Conservation (phyloP, 2,113 vertebrate genomes). For the Gobiocypris rarus region DNA sequence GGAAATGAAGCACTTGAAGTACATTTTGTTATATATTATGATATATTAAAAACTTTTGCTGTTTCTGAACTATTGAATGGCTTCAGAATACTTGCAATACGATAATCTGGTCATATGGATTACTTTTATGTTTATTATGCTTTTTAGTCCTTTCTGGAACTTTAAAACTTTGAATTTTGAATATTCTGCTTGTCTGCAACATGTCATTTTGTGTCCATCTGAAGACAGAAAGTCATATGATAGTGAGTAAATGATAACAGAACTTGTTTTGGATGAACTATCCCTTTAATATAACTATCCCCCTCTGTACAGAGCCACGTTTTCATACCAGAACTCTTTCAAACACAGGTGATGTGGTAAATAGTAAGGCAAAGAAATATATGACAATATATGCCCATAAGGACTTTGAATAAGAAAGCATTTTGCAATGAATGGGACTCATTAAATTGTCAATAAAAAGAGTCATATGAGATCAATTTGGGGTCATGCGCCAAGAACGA, state of each 20-base stretch:
- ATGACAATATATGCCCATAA: too few species aligned
- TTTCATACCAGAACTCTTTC: too few species aligned
- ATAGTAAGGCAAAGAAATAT: too few species aligned
- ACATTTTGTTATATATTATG: too few species aligned
- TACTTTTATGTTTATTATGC: not conserved
- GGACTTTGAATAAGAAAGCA: too few species aligned
- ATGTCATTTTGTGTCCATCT: not conserved
- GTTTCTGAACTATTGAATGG: not conserved
- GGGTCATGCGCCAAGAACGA: not conserved
- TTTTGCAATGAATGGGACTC: not conserved
- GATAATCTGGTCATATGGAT: not conserved
- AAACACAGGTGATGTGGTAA: too few species aligned
- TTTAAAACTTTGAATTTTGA: not conserved
- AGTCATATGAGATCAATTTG: conserved; percentile 18
- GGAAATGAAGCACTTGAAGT: too few species aligned
- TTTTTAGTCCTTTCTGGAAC: not conserved
- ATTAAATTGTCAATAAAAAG: conserved; percentile 3
- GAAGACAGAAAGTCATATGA: not conserved
- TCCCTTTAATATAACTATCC: not conserved
- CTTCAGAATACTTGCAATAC: not conserved
- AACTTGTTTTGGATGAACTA: not conserved
- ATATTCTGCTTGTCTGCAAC: not conserved
- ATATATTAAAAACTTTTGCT: too few species aligned
- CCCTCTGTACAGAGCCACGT: not conserved
- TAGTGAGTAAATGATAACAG: too few species aligned